phyloP scores from a whole-genome alignment of 2,797 vertebrate species.

The Myotis findleyi region DNA sequence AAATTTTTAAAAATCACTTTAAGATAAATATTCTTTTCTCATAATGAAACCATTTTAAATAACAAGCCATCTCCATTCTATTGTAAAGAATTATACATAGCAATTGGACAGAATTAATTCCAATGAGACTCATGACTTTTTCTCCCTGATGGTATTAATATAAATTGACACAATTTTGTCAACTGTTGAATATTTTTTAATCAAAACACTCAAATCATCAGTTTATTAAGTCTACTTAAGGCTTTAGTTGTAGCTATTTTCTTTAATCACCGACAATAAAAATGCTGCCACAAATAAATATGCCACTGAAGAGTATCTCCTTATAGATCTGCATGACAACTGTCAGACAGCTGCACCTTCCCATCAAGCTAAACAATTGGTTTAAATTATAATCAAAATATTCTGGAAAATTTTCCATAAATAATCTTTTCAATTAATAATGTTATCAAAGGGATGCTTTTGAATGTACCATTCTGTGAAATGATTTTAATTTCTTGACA shows the following conservation, averaged over 20 bases:
- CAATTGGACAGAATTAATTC: conserved; percentile 35
- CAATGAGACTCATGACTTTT: background rate
- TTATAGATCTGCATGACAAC: conserved; percentile 54
- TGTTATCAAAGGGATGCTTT: conserved; percentile 60
- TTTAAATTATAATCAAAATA: conserved; percentile 79
- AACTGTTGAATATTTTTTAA: conserved; percentile 22
- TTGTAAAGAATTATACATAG: background rate
- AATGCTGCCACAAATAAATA: conserved; percentile 75
- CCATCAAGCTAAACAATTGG: conserved; percentile 60
- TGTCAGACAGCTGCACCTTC: conserved; percentile 73
- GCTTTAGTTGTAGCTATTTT: conserved; percentile 58
- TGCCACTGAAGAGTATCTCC: conserved; percentile 55
- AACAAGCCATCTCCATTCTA: background rate
- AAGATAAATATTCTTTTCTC: background rate
- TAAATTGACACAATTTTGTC: conserved; percentile 42
- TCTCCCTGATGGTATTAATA: background rate
- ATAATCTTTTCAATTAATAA: conserved; percentile 76
- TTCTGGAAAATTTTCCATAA: conserved; percentile 77
- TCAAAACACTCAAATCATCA: conserved; percentile 18
- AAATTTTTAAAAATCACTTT: conserved; percentile 68
- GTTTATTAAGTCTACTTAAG: conserved; percentile 73
- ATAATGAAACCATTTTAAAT: conserved; percentile 34
- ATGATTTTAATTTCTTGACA: conserved; percentile 71
- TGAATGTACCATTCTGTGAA: conserved; percentile 51
- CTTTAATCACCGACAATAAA: conserved; percentile 68